Conservation (phyloP, 92 coral and sea anemone genomes). For the Umimayanthus chanpuru region DNA sequence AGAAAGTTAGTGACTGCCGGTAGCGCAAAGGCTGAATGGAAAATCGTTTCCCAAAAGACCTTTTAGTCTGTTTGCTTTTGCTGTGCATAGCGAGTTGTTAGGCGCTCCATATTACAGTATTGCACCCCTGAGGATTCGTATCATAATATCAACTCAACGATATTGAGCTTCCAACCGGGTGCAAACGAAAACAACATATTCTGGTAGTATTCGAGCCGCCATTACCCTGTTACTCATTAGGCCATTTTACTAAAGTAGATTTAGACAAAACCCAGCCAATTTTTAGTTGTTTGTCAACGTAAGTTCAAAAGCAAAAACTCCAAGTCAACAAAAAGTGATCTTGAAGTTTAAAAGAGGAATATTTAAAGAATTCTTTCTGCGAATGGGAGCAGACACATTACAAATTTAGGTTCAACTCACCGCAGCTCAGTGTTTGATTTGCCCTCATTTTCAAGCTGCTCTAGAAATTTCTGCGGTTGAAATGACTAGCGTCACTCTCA, state of each 20-base stretch:
- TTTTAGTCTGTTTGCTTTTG: conserved; percentile 18
- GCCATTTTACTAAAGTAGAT: background rate
- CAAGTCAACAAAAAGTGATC: background rate
- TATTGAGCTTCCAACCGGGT: conserved; percentile 13
- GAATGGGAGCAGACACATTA: background rate
- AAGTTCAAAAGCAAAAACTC: too few species aligned
- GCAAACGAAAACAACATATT: background rate
- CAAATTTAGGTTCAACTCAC: conserved; percentile 6
- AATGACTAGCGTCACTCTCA: background rate
- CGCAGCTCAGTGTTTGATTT: background rate
- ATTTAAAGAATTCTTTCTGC: background rate
- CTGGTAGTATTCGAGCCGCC: background rate
- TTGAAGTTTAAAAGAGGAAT: background rate
- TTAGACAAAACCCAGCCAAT: too few species aligned
- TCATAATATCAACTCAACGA: background rate
- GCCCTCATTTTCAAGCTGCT: conserved; percentile 20
- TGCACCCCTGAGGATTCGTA: conserved; percentile 21
- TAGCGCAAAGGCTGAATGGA: conserved; percentile 26
- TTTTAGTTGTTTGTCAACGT: background rate
- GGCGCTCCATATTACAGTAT: background rate
- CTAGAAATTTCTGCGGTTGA: conserved; percentile 10
- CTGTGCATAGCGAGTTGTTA: conserved; percentile 40
- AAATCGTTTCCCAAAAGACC: conserved; percentile 29
- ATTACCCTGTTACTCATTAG: too few species aligned
- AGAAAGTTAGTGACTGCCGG: conserved; percentile 36